These are phyloP conservation scores for Drosophila dives DNA, from an alignment of 2,888 invertebrate genomes.

Conservation along the genomic window DNA sequence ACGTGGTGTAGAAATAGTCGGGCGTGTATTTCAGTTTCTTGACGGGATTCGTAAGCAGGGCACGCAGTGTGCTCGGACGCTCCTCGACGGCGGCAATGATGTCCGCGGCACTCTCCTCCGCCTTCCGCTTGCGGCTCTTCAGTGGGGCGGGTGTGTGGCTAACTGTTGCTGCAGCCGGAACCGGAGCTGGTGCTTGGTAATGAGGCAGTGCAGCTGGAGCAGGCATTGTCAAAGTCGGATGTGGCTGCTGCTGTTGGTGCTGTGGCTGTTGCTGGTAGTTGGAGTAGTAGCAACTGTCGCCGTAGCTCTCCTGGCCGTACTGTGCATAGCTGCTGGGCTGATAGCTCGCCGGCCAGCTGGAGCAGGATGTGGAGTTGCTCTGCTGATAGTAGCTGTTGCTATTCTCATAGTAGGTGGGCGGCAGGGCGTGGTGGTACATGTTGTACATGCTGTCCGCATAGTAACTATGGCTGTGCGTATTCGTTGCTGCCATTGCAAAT, in stretches of 20 bases:
- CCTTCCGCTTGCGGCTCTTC: slow-evolving; percentile 64
- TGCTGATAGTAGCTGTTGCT: slow-evolving; percentile 48
- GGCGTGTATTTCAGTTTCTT: slow-evolving; percentile 83
- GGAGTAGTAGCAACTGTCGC: slow-evolving; percentile 61
- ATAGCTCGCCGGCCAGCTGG: slow-evolving; percentile 49
- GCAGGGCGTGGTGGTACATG: slow-evolving; percentile 64
- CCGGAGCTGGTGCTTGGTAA: slow-evolving; percentile 7
- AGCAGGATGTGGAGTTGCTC: slow-evolving; percentile 11
- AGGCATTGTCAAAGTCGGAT: slow-evolving; percentile 16
- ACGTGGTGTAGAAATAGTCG: slow-evolving; percentile 81
- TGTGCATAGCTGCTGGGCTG: slow-evolving; percentile 63
- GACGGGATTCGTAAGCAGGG: slow-evolving; percentile 86
- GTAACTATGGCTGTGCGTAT: slow-evolving; percentile 68
- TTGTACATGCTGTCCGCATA: slow-evolving; percentile 76
- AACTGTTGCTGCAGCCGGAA: slow-evolving; percentile 4
- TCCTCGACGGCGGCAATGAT: slow-evolving; percentile 68
- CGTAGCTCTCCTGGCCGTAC: slow-evolving; percentile 57
- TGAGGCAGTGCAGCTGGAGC: slow-evolving; percentile 33
- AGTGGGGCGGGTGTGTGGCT: slow-evolving; percentile 37
- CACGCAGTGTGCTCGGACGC: slow-evolving; percentile 86
- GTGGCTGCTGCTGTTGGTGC: slow-evolving; percentile 5
- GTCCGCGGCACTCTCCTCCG: slow-evolving; percentile 56
- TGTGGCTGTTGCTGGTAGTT: slow-evolving; percentile 40
- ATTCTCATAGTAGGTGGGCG: slow-evolving; percentile 68
- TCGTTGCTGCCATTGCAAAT: slow-evolving; percentile 79